Evolutionary conservation across 2,888 invertebrate species (phyloP), one percentile per base, ranked within the genome.

Genomic region (Alloscopus bannaensis): DNA sequence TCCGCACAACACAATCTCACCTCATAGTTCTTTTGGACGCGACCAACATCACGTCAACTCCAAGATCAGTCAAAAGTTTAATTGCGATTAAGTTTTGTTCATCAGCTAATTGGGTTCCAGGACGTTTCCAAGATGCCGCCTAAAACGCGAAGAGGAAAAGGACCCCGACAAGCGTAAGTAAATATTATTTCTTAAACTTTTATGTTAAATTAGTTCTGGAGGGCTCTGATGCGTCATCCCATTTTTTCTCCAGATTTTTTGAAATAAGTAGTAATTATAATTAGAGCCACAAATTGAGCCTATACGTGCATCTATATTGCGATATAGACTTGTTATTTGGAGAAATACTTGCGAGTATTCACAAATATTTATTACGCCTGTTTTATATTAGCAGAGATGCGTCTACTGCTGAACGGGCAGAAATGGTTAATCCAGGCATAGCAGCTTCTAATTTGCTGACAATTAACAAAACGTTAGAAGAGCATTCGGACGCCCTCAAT

Each of bases 201-300:
- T 22, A 11, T 22, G 8, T 11, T 4, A 55, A 13, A 55, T 13
- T 22, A 8, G 55, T 24, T 55, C 8, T 3, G 6, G 11, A 11
- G 55, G 55, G 55, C 55, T 24, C 26, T 55, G 55, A 55, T 55
- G 55, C 55, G 55, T 55, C 55, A 55, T 24, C 55, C 55, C 55
- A 55, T 18, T 2, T 55, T 22, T 22, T 4, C 8, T 55, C 20
- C 13, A 47, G 13, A 4, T 47, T 11, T 18, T n/a, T n/a, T 47
- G n/a, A 47, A n/a, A 47, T 47, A 4, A 47, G 47, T 4, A n/a
- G 4, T 4, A 47, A 47, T n/a, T 47, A 47, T n/a, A 4, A 47
- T 4, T 4, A 47, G 47, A n/a, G n/a, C n/a, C n/a, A n/a, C n/a
- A n/a, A n/a, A n/a, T n/a, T n/a, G n/a, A n/a, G n/a, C n/a, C n/a